These are phyloP conservation scores for Gasterosteus nipponicus DNA, from an alignment of 2,113 vertebrate species.

Conservation along the genomic window DNA sequence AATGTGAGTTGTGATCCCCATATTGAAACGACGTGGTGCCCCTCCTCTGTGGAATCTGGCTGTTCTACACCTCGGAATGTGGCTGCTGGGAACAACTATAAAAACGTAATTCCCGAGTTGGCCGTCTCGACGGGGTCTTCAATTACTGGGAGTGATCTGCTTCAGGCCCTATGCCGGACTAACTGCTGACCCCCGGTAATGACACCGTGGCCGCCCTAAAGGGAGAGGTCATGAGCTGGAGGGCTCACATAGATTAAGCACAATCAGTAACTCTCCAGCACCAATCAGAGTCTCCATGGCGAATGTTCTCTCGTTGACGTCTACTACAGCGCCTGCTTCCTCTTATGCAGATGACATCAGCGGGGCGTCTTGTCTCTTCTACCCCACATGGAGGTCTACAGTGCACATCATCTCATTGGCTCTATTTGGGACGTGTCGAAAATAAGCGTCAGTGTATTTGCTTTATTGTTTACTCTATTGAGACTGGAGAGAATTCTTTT, in stretches of 20 bases:
- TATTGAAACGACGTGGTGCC: not conserved
- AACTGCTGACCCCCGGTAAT: not conserved
- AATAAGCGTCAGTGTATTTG: constrained; percentile 7
- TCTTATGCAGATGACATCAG: constrained; percentile 10
- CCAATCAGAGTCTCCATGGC: not conserved
- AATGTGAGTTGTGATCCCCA: not conserved
- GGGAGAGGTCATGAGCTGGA: not conserved
- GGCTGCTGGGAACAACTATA: too few relatives aligned
- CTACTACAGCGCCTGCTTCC: constrained; percentile 24
- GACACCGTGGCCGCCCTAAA: not conserved
- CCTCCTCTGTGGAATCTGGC: not conserved
- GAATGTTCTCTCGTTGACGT: not conserved
- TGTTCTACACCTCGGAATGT: not conserved
- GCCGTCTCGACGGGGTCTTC: not conserved
- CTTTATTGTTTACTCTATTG: not conserved
- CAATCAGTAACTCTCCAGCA: not conserved
- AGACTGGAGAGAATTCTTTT: not conserved
- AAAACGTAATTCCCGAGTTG: too few relatives aligned
- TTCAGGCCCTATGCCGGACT: not conserved
- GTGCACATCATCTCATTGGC: not conserved
- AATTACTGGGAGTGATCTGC: not conserved
- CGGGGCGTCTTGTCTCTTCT: constrained; percentile 1
- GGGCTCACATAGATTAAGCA: not conserved
- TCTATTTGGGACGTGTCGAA: not conserved
- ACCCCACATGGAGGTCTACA: not conserved